Base-by-base conservation (phyloP, 2,797 vertebrate species). In the Ataeniobius toweri region DNA sequence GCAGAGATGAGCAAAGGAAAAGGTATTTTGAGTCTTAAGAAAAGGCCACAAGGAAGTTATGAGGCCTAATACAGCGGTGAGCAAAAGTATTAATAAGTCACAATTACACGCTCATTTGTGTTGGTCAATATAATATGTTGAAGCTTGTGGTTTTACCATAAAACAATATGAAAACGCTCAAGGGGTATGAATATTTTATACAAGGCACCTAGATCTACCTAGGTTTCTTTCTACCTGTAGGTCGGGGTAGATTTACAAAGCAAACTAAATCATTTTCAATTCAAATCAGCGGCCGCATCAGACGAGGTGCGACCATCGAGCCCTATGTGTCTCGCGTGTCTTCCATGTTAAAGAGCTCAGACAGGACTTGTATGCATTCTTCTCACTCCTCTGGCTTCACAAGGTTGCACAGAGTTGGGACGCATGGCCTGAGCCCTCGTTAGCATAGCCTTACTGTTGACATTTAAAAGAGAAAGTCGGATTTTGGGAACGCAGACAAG, bases 241-340 rank as follows among this genome's bases (percentile, higher is more conserved):
- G 58, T 22, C 39, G 0, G 13, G 79, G 69, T 2, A 28, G 65
- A 81, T 92, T 89, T 89, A 79, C 79, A 85, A 86, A 85, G 69
- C 84, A 89, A 88, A 92, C 68, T 0, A 73, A 77, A 77, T 85
- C 3, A 92, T 92, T 90, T 93, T 79, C 88, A 91, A 92, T 88
- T 91, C 88, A 91, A 93, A 92, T 92, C 71, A 90, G 85, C 1
- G 24, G 65, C 5, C 76, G 74, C 50, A 0, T 55, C 26, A 73
- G 84, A 70, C 0, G 73, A 76, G 77, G 59, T 24, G 22, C 12
- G 71, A 41, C 75, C 18, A 51, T 69, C 76, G 28, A 2, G 69
- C 61, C 75, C 63, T 69, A 44, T 39, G 31, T 77, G 79, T 83
- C 76, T 50, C 20, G 65, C 5, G 53, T 39, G 67, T 77, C 83